Conservation (phyloP, 2,797 vertebrate genomes). For the Artibeus lituratus region DNA sequence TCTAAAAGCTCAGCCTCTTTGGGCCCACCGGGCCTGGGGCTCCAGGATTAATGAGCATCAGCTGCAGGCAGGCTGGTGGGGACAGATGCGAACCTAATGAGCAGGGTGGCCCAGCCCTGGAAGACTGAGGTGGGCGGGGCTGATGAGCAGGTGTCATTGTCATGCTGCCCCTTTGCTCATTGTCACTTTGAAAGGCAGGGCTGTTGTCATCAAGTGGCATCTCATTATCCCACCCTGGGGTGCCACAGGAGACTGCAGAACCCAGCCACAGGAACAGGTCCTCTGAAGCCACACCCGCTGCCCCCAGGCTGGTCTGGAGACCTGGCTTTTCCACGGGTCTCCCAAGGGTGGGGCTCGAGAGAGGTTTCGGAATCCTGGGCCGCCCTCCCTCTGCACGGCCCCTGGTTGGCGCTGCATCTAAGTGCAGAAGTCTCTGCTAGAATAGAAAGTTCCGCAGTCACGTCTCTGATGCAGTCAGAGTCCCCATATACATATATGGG, state of each 20-base stretch:
- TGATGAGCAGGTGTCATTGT: slow-evolving; percentile 76
- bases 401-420: background rate
- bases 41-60: slow-evolving; percentile 73
- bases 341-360: background rate
- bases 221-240: slow-evolving; percentile 4
- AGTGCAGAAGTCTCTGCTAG: background rate
- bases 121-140: slow-evolving; percentile 24
- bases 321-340: background rate
- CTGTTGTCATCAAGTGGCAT: slow-evolving; percentile 57
- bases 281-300: background rate
- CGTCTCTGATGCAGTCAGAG: background rate
- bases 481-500: background rate
- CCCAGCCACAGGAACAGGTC: background rate
- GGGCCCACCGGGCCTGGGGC: background rate
- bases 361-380: background rate
- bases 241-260: background rate
- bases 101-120: slow-evolving; percentile 40
- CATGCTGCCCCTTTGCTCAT: slow-evolving; percentile 63
- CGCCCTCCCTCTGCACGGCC: background rate
- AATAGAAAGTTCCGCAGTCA: background rate
- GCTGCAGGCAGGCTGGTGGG: slow-evolving; percentile 72
- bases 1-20: slow-evolving; percentile 46
- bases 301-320: background rate
- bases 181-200: slow-evolving; percentile 62
- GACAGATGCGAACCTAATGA: slow-evolving; percentile 79